Base-by-base conservation (phyloP, 2,888 invertebrate genomes). In the Brachyopa scutellaris region DNA sequence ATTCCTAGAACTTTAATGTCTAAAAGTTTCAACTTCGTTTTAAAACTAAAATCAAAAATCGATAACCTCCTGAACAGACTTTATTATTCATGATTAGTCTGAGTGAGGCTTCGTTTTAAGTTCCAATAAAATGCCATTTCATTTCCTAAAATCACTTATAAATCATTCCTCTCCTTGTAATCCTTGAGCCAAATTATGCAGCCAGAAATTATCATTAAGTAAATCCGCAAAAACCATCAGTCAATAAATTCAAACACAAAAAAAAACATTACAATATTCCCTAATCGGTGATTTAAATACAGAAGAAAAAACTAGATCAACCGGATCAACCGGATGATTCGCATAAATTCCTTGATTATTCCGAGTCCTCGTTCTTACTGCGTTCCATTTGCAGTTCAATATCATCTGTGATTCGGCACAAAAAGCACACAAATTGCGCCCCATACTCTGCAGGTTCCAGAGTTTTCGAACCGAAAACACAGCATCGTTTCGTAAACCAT, bases 341-440 rank as follows among this genome's bases (percentile, higher is more conserved):
- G 82, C 53, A 82, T 82, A 82, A 82, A 82, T 82, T 82, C 21
- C 61, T 55, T 66, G 82, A 82, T 82, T 82, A 82, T 82, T 66
- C 77, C 19, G 26, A 82, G 67, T 42, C 38, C 45, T 29, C 33
- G 57, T 70, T 42, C 66, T 77, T 76, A 31, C 76, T 57, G 69
- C 59, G 57, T 70, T 82, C 59, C 64, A 70, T 80, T 80, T 76
- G 49, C 62, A 80, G 80, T 80, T 70, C 76, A 70, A 76, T 82
- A 70, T 53, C 53, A 66, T 59, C 55, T 69, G 47, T 55, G 49
- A 80, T 42, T 64, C 57, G 57, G 33, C 72, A 61, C 40, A 53
- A 61, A 69, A 57, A 36, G 15, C 55, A 42, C 36, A 36, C 38
- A 49, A 55, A 62, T 51, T 57, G 33, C 13, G 6, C 15, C 62